These are phyloP conservation scores for Zoanthus sansibaricus DNA, from an alignment of 92 coral and sea anemone genomes.

Conservation along the genomic window DNA sequence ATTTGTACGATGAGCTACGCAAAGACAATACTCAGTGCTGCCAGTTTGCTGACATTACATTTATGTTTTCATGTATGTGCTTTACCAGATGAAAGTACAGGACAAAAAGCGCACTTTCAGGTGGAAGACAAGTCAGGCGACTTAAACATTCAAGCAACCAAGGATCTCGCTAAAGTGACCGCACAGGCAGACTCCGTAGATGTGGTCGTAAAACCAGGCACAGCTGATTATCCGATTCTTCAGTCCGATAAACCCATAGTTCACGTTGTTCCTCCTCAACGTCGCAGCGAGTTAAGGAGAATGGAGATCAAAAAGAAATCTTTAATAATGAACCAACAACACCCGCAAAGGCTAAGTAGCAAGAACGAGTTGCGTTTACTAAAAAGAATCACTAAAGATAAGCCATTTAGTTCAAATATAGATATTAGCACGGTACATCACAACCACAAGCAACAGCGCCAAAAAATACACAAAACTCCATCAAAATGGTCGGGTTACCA, in stretches of 20 bases:
- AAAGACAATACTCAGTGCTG: not conserved
- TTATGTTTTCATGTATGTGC: not conserved
- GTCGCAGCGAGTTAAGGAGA: constrained; percentile 67
- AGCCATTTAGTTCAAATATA: not conserved
- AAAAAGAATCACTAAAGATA: not conserved
- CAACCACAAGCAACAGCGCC: not conserved
- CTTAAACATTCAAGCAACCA: constrained; percentile 84
- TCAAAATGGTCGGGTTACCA: not conserved
- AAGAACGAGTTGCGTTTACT: not conserved
- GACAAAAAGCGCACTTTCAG: constrained; percentile 98
- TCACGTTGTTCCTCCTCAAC: constrained; percentile 73
- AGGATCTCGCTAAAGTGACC: constrained; percentile 84
- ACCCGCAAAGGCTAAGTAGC: not conserved
- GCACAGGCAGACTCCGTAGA: constrained; percentile 95
- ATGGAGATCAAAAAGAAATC: constrained; percentile 65
- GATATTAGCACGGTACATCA: not conserved
- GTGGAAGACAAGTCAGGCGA: constrained; percentile 99
- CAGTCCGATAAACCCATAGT: constrained; percentile 93
- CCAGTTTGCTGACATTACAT: not conserved
- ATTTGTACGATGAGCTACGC: not conserved
- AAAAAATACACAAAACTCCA: not conserved
- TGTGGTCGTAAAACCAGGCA: constrained; percentile 95
- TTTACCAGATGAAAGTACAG: constrained; percentile 64
- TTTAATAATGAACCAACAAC: constrained; percentile 1
- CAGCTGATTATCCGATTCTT: constrained; percentile 88